A percentile compares a stretch with the other conserved stretches of the same genome.
Conservation (phyloP, 37 sponge, comb jelly and placozoan species). For the Eunapius fragilis region DNA sequence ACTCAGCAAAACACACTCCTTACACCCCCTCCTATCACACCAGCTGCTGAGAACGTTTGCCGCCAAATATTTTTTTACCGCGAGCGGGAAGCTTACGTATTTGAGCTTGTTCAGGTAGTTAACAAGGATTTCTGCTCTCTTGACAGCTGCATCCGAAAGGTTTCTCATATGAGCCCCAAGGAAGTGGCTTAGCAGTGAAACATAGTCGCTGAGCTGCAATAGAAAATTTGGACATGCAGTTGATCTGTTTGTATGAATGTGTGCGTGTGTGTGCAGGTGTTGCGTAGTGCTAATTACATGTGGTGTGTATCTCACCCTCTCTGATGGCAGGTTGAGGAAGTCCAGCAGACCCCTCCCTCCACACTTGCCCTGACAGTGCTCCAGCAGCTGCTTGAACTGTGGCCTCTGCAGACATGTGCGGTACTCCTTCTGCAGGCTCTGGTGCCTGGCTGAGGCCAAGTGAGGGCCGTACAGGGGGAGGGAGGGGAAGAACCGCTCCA, state of each 20-base stretch:
- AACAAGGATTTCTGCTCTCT: conserved; percentile 43
- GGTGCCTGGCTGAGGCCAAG: conserved; percentile 23
- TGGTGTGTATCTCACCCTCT: conserved; percentile 45
- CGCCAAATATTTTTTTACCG: background rate
- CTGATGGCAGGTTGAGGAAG: conserved; percentile 46
- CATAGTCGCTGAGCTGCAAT: conserved; percentile 42
- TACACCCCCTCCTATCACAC: background rate
- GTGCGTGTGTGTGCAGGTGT: background rate
- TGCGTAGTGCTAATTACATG: background rate
- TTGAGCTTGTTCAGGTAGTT: conserved; percentile 39
- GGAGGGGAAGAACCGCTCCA: conserved; percentile 53
- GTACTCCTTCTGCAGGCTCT: conserved; percentile 48
- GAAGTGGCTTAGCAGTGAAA: conserved; percentile 33
- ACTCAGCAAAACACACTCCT: background rate
- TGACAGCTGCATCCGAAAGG: conserved; percentile 30
- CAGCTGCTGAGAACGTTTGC: background rate
- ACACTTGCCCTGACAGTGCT: conserved; percentile 61
- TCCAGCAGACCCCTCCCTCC: conserved; percentile 27
- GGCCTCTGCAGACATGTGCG: conserved; percentile 7
- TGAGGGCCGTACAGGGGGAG: conserved; percentile 66
- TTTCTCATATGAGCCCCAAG: conserved; percentile 25
- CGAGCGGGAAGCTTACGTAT: conserved; percentile 25
- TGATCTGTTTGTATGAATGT: background rate
- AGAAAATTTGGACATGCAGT: background rate
- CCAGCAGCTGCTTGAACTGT: conserved; percentile 49